Evolutionary conservation across 2,113 vertebrate genomes (phyloP), one percentile per base, ranked within the genome.

Genomic region (Dicentrarchus labrax): DNA sequence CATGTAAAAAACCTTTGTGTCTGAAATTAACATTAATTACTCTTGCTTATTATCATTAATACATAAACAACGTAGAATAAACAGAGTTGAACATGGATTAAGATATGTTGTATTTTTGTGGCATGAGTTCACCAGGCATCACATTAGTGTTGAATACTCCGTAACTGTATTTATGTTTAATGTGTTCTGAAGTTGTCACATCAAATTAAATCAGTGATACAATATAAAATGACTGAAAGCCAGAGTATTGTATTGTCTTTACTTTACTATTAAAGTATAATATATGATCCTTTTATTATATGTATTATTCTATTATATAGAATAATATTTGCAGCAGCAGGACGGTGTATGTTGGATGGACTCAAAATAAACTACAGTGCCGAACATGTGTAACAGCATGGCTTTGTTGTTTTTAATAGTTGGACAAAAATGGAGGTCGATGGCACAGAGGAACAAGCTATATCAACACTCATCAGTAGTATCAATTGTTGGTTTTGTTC

Each of bases 121-220:
- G 64, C 43, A 30, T 12, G 21, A 38, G 19, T 24, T 48, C 43
- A 74, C 21, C 41, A 50, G 69, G 11, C 19, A 19, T 41, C 21
- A 54, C 57, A 71, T 59, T 60, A 57, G 50, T 19, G 30, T 73
- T 13, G 73, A 50, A 73, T 10, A 41, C 30, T 57, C 50, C 38
- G 38, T 54, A 51, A 38, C 39, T 47, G 38, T 19, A 38, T 56
- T 54, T 48, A 24, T 64, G 50, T 56, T 72, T 77, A 71, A 51
- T 60, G 74, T 43, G 60, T 65, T 66, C 22, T 62, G 65, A 82
- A 64, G 73, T 41, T 71, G 66, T 61, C 53, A 38, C 41, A 36
- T 78, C 60, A 72, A 39, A 67, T 81, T 56, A 75, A 53, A 56
- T 43, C 56, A 53, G 0, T 41, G 17, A 36, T 21, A 61, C 4